Conservation (phyloP, 2,888 invertebrate species). For the Monochamus alternatus region DNA sequence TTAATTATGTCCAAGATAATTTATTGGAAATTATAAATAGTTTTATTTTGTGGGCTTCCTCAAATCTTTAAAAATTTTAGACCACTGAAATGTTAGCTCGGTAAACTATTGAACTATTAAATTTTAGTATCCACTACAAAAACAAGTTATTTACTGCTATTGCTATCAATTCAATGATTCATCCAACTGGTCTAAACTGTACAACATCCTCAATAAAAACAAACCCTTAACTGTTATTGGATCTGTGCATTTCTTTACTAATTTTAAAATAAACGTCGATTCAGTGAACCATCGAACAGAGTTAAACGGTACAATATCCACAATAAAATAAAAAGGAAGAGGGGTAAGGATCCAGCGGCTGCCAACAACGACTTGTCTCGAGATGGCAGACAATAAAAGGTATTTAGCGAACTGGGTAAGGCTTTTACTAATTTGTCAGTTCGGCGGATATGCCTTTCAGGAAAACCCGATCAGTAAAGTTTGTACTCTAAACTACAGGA, state of each 20-base stretch:
- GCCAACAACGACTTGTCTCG: conserved; percentile 21
- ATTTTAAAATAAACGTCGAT: conserved; percentile 5
- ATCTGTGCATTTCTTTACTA: background rate
- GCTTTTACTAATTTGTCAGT: conserved; percentile 56
- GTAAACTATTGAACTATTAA: too few relatives aligned
- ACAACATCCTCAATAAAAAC: too few relatives aligned
- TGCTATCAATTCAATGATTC: too few relatives aligned
- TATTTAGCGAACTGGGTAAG: conserved; percentile 3
- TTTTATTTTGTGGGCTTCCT: too few relatives aligned
- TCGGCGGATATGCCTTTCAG: conserved; percentile 52
- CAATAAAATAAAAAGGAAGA: conserved; percentile 19
- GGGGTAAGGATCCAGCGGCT: conserved; percentile 3
- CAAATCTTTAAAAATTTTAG: too few relatives aligned
- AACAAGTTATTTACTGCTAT: too few relatives aligned
- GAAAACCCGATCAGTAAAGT: conserved; percentile 59
- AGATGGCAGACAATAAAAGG: background rate
- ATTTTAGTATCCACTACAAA: too few relatives aligned
- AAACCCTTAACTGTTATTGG: too few relatives aligned
- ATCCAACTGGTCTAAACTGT: too few relatives aligned
- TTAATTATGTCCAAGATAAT: too few relatives aligned
- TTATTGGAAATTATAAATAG: too few relatives aligned
- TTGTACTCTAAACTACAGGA: conserved; percentile 49
- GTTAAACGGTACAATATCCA: background rate
- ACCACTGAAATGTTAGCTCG: too few relatives aligned
- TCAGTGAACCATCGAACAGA: background rate